Percentiles rank a stretch among this genome's conserved stretches.
Conservation (phyloP, 1,140 invertebrate species). For the Trichonephila clavipes region DNA sequence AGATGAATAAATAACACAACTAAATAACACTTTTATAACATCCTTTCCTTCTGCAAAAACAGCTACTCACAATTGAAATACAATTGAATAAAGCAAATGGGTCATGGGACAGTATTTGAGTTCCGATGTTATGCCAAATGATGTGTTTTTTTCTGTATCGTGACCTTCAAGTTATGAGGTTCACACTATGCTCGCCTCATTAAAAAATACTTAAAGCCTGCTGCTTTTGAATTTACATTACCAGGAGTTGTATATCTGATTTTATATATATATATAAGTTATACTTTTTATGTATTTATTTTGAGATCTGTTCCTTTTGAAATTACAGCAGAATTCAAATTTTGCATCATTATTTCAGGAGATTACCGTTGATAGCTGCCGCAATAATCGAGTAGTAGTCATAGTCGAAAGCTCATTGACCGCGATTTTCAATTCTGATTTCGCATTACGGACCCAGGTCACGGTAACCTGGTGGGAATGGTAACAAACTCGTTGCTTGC, state of each 20-base stretch:
- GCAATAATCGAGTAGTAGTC: too few relatives aligned
- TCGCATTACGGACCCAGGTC: too few relatives aligned
- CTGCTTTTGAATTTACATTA: not conserved
- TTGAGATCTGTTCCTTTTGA: not conserved
- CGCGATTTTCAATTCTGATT: too few relatives aligned
- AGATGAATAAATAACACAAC: not conserved
- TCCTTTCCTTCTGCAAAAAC: not conserved
- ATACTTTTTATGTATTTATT: not conserved
- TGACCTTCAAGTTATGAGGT: not conserved
- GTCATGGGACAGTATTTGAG: not conserved
- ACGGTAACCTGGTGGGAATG: too few relatives aligned
- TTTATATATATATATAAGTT: not conserved
- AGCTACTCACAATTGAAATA: not conserved
- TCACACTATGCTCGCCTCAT: not conserved
- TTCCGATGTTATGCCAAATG: not conserved
- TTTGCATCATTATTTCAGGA: not conserved
- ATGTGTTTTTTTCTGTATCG: not conserved
- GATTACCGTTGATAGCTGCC: not conserved
- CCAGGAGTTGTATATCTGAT: not conserved
- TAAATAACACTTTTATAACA: not conserved
- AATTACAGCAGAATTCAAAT: not conserved
- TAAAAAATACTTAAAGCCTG: not conserved
- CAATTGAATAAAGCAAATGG: conserved; percentile 3
- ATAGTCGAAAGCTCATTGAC: too few relatives aligned
- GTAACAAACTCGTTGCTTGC: too few relatives aligned